These are phyloP conservation scores for Lasioglossum calceatum DNA, from an alignment of 2,888 invertebrate species.

Conservation along the genomic window DNA sequence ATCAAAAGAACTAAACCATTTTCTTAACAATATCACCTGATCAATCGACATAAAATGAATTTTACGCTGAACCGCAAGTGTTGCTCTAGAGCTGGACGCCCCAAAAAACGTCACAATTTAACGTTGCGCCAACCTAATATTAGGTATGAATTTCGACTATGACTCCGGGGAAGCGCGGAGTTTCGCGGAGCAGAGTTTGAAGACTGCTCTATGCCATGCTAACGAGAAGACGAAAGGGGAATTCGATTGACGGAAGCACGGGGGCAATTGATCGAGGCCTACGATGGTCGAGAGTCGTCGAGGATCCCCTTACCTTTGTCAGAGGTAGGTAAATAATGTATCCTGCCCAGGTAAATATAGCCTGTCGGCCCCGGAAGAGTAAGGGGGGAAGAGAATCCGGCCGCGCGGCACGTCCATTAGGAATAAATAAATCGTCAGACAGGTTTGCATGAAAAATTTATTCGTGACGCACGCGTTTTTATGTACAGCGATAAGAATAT, in stretches of 20 bases:
- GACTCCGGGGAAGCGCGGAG: background rate
- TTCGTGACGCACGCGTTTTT: constrained; percentile 51
- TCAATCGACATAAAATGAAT: background rate
- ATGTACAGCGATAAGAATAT: constrained; percentile 60
- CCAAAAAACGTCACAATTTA: background rate
- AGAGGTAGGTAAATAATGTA: constrained; percentile 22
- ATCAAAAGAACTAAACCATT: no score
- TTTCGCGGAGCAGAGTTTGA: background rate
- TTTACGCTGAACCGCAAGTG: background rate
- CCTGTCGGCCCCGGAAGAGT: background rate
- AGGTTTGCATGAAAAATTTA: constrained; percentile 55
- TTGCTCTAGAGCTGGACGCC: background rate
- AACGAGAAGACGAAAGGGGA: background rate
- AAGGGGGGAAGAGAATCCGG: background rate
- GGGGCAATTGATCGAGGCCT: background rate
- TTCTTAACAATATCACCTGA: no score
- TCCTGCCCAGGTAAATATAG: background rate
- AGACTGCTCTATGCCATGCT: background rate
- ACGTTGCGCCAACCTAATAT: background rate
- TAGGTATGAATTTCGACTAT: background rate
- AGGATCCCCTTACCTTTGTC: background rate
- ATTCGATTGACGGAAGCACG: background rate
- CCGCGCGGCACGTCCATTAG: constrained; percentile 1
- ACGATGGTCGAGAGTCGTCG: background rate
- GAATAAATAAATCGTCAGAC: constrained; percentile 20